These are phyloP conservation scores for Drosophila neocordata DNA, from an alignment of 1,140 invertebrate species.

Conservation along the genomic window DNA sequence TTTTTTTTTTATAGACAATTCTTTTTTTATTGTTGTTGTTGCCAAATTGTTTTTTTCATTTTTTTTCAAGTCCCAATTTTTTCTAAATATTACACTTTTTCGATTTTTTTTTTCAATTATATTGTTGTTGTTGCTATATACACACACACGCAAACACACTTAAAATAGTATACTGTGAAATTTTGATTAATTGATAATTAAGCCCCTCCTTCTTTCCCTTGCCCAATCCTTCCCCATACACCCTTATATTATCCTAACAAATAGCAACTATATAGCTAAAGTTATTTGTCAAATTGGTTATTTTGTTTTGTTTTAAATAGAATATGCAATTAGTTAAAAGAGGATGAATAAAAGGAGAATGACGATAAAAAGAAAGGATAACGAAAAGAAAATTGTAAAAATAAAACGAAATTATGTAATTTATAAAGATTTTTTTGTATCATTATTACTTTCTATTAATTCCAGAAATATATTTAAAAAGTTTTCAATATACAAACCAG, in stretches of 20 bases:
- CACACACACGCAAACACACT: slow-evolving; percentile 7
- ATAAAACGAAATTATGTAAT: slow-evolving; percentile 8
- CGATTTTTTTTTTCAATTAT: slow-evolving; percentile 31
- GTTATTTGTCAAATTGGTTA: background rate
- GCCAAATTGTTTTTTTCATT: background rate
- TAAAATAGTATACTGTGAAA: slow-evolving; percentile 36
- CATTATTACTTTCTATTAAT: too few relatives aligned
- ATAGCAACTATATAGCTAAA: slow-evolving; percentile 1
- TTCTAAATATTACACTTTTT: slow-evolving; percentile 11
- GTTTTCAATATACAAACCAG: too few relatives aligned
- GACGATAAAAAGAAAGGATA: background rate
- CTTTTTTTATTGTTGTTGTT: slow-evolving; percentile 26
- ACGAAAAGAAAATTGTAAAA: slow-evolving; percentile 1
- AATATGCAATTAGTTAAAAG: slow-evolving; percentile 6
- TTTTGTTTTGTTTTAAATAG: slow-evolving; percentile 19
- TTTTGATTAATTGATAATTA: slow-evolving; percentile 12
- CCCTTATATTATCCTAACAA: background rate
- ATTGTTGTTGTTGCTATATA: slow-evolving; percentile 44
- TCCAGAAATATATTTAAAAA: background rate
- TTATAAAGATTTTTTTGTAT: background rate
- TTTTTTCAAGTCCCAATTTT: slow-evolving; percentile 13
- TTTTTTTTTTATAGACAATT: slow-evolving; percentile 10
- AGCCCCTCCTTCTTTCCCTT: background rate
- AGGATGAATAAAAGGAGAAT: background rate
- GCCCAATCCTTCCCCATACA: background rate